Percentiles rank a stretch among this genome's conserved stretches.
Conservation (phyloP, 2,797 vertebrate species). For the Molossus molossus region DNA sequence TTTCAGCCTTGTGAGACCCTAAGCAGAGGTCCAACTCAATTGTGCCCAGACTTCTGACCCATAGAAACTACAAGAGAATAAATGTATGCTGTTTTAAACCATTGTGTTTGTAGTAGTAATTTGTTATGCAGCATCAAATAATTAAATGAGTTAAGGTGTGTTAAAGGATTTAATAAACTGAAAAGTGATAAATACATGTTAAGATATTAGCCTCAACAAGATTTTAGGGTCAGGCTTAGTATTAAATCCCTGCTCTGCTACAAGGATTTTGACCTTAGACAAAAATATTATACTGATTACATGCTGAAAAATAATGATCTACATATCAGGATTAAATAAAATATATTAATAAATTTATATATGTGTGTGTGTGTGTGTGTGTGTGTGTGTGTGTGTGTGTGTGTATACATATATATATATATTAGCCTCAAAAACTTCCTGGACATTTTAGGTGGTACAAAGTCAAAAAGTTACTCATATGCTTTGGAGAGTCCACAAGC, state of each 20-base stretch:
- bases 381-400: too few species aligned
- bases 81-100: background rate
- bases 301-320: conserved; percentile 44
- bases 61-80: conserved; percentile 34
- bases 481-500: background rate
- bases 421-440: background rate
- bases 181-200: background rate
- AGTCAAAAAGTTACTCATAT: background rate
- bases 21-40: background rate
- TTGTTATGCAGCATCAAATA: background rate
- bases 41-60: background rate
- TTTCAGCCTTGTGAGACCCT: background rate
- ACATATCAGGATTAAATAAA: conserved; percentile 50
- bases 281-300: conserved; percentile 48
- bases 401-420: too few species aligned
- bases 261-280: background rate
- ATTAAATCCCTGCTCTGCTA: conserved; percentile 54
- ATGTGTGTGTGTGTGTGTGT: too few species aligned
- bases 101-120: background rate
- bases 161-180: background rate
- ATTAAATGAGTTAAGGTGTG: background rate
- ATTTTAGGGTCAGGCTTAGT: background rate
- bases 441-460: background rate
- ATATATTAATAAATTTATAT: background rate
- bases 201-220: background rate